Evolutionary conservation across 1,140 invertebrate species (phyloP).

Genomic region (Rhagoletis pomonella): DNA sequence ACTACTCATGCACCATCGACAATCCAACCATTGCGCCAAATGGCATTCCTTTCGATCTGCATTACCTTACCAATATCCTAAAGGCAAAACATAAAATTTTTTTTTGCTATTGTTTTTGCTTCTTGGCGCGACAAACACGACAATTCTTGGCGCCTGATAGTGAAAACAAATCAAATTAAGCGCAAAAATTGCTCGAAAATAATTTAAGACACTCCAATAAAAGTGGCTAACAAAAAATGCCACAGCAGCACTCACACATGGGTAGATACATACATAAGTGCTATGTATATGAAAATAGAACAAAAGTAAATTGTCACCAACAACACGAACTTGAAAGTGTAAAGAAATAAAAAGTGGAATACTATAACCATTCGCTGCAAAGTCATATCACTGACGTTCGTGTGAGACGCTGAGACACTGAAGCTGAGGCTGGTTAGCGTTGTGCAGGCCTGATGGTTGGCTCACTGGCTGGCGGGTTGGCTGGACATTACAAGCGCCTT

Average conservation of each 20-base stretch:
- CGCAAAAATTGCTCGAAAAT: constrained; percentile 51
- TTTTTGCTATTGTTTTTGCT: constrained; percentile 7
- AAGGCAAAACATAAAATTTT: constrained; percentile 36
- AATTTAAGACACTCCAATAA: constrained; percentile 47
- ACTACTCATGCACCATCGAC: background rate
- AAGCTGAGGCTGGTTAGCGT: constrained; percentile 5
- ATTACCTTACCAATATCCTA: background rate
- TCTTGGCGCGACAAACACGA: constrained; percentile 46
- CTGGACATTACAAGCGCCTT: constrained; percentile 35
- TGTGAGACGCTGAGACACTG: background rate
- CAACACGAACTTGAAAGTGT: constrained; percentile 47
- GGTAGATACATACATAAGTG: background rate
- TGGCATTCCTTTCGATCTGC: background rate
- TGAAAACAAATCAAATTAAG: constrained; percentile 70
- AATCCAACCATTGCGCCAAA: background rate
- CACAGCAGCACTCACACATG: background rate
- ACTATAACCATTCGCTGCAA: background rate
- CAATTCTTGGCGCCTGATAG: constrained; percentile 69
- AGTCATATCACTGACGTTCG: constrained; percentile 3
- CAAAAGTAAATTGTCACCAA: background rate
- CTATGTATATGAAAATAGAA: background rate
- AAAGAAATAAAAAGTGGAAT: constrained; percentile 47
- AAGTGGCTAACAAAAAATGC: constrained; percentile 1
- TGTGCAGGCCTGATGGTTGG: background rate
- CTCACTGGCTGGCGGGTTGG: background rate